Conservation (phyloP, 2,888 invertebrate species). For the Lymantria monacha region DNA sequence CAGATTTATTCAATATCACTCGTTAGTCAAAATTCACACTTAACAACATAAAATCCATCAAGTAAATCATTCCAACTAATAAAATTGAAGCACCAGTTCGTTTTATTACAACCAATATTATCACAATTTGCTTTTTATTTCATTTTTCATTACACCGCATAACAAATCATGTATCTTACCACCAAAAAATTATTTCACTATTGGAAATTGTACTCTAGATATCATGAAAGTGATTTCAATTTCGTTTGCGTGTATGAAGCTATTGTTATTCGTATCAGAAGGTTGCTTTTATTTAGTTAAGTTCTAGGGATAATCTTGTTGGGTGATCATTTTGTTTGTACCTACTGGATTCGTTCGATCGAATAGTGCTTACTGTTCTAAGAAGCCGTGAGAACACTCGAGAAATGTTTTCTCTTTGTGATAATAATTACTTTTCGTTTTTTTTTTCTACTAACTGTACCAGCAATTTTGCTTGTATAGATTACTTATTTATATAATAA, state of each 20-base stretch:
- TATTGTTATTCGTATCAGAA: slow-evolving; percentile 14
- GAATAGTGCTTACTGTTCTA: slow-evolving; percentile 8
- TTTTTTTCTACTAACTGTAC: too few species aligned
- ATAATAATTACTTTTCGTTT: too few species aligned
- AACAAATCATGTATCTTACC: slow-evolving; percentile 15
- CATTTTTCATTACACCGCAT: slow-evolving; percentile 14
- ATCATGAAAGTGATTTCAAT: accelerated
- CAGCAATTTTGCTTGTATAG: too few species aligned
- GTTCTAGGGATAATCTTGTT: slow-evolving; percentile 28
- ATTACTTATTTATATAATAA: too few species aligned
- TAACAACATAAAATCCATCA: neutral
- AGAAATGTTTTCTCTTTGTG: neutral
- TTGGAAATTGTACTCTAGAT: slow-evolving; percentile 1
- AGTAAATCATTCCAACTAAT: neutral
- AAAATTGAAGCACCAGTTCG: neutral
- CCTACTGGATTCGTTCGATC: slow-evolving; percentile 16
- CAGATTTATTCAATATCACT: too few species aligned
- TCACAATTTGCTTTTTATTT: slow-evolving; percentile 14
- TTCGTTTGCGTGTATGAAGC: neutral
- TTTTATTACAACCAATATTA: slow-evolving; percentile 21
- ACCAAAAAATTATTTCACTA: neutral
- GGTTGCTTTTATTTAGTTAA: slow-evolving; percentile 37
- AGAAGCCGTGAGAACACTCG: neutral
- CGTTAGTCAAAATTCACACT: neutral
- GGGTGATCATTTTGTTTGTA: slow-evolving; percentile 25